Conservation (phyloP, 2,888 invertebrate species). For the Sphaerophoria taeniata region DNA sequence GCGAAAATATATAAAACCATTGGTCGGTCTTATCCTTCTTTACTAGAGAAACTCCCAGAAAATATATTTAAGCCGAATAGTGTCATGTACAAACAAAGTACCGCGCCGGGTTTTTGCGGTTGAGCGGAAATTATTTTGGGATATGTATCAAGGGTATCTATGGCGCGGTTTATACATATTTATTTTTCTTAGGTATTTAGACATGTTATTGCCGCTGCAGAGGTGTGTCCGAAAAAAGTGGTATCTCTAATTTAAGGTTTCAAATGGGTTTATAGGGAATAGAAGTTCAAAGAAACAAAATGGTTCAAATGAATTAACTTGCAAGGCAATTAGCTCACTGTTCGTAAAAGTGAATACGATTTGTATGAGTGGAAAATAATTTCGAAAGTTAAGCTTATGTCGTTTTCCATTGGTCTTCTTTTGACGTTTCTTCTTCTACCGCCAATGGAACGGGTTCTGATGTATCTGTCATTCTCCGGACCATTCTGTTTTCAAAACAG, state of each 20-base stretch:
- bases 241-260: not conserved
- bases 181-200: constrained; percentile 5
- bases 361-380: too few relatives aligned
- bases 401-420: too few relatives aligned
- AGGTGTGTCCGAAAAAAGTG: constrained; percentile 49
- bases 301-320: too few relatives aligned
- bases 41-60: constrained; percentile 62
- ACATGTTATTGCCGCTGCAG: not conserved
- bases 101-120: constrained; percentile 6
- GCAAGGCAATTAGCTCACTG: too few relatives aligned
- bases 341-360: too few relatives aligned
- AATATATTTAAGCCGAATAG: constrained; percentile 61
- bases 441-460: too few relatives aligned
- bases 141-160: constrained; percentile 6
- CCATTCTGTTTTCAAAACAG: too few relatives aligned
- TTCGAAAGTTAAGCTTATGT: too few relatives aligned
- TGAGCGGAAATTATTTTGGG: constrained; percentile 23
- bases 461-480: too few relatives aligned
- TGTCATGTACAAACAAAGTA: constrained; percentile 53
- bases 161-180: constrained; percentile 2
- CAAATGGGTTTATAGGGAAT: too few relatives aligned
- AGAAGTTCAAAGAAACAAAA: not conserved
- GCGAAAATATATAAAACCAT: constrained; percentile 25
- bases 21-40: constrained; percentile 52
- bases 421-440: too few relatives aligned